A percentile compares a stretch with the other conserved stretches of the same genome.
These are phyloP conservation scores for Dendrolimus kikuchii DNA, from an alignment of 1,140 invertebrate genomes.

Conservation along the genomic window DNA sequence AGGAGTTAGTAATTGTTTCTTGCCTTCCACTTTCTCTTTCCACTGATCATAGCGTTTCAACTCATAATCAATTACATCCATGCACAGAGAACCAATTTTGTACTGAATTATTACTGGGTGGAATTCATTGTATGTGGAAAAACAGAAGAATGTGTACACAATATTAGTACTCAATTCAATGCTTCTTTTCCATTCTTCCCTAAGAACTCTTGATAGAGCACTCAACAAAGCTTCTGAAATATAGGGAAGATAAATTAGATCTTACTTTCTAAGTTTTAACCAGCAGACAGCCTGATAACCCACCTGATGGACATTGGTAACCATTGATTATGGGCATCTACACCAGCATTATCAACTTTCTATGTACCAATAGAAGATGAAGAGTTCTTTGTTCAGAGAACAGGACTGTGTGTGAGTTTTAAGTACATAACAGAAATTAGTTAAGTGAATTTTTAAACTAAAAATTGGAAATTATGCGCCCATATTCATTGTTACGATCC, in stretches of 20 bases:
- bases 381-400: too few relatives aligned
- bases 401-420: too few relatives aligned
- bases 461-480: too few relatives aligned
- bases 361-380: too few relatives aligned
- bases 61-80: constrained; percentile 97
- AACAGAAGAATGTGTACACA: constrained; percentile 97
- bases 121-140: constrained; percentile 97
- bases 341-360: too few relatives aligned
- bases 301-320: too few relatives aligned
- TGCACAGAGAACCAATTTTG: constrained; percentile 93
- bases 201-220: constrained; percentile 92
- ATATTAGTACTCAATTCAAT: constrained; percentile 97
- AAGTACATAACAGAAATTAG: too few relatives aligned
- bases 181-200: constrained; percentile 98
- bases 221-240: constrained; percentile 94
- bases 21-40: constrained; percentile 89
- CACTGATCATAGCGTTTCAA: constrained; percentile 93
- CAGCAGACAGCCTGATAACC: too few relatives aligned
- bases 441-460: too few relatives aligned
- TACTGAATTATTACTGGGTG: constrained; percentile 86
- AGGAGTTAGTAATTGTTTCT: constrained; percentile 62
- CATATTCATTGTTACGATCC: too few relatives aligned
- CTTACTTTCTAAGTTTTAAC: background rate
- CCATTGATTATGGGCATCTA: too few relatives aligned
- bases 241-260: constrained; percentile 5